A percentile compares a stretch with the other conserved stretches of the same genome.
Conservation (phyloP, 2,113 vertebrate genomes). For the Urocynchramus pylzowi region DNA sequence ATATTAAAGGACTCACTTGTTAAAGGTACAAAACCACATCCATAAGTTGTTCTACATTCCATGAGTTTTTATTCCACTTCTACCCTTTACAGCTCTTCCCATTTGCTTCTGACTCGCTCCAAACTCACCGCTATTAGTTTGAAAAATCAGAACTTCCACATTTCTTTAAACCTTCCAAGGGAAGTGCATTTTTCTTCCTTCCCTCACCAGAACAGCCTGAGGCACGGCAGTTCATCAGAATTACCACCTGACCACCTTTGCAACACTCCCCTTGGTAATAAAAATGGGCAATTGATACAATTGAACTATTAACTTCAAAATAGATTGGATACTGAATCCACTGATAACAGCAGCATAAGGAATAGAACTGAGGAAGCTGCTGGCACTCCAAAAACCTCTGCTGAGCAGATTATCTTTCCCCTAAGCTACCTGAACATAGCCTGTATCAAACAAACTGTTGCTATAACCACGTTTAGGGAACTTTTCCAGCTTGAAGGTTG, state of each 20-base stretch:
- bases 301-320: background rate
- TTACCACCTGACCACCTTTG: background rate
- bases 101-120: background rate
- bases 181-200: background rate
- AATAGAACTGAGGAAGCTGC: background rate
- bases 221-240: background rate
- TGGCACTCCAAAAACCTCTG: background rate
- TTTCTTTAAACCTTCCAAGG: background rate
- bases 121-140: background rate
- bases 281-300: background rate
- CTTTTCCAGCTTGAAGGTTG: background rate
- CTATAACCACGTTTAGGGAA: background rate
- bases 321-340: background rate
- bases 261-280: background rate
- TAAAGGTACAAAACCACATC: background rate
- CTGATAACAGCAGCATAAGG: background rate
- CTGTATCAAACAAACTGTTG: background rate
- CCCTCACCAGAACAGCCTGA: background rate
- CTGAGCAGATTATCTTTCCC: background rate
- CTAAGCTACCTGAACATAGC: background rate
- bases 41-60: background rate
- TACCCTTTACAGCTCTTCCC: background rate
- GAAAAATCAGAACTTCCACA: background rate
- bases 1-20: background rate
- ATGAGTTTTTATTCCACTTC: background rate